Conservation (phyloP, 2,797 vertebrate species). For the Carcharodon carcharias region DNA sequence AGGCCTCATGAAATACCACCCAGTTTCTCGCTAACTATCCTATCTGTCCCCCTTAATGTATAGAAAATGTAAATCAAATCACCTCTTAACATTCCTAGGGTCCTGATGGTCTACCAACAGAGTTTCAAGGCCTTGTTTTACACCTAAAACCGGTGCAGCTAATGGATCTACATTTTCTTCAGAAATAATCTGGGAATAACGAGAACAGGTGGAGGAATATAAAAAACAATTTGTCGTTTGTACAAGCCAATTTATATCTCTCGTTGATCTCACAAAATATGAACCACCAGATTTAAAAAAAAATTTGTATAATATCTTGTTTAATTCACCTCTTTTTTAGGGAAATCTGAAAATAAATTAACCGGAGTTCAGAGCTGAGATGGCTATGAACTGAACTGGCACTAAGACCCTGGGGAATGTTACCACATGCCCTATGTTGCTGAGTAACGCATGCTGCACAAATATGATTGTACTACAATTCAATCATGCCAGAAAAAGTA, state of each 20-base stretch:
- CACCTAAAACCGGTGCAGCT: background rate
- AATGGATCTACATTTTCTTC: background rate
- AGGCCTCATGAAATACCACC: too few species aligned
- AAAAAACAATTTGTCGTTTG: background rate
- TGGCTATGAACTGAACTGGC: background rate
- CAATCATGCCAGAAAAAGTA: conserved; percentile 6
- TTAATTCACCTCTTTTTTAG: background rate
- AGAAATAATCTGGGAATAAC: background rate
- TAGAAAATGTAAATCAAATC: too few species aligned
- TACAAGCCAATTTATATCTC: background rate
- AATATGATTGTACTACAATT: background rate
- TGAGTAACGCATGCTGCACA: background rate
- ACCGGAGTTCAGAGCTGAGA: background rate
- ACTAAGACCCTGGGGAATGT: background rate
- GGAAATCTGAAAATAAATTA: background rate
- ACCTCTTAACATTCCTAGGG: background rate
- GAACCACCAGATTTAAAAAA: background rate
- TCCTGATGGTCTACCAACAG: background rate
- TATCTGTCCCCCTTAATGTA: too few species aligned
- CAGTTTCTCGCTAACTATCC: too few species aligned
- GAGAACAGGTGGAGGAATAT: background rate
- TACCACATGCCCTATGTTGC: background rate
- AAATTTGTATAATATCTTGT: background rate
- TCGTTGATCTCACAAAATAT: background rate
- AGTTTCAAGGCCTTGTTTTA: background rate